These are phyloP conservation scores for Cylloceria caligata DNA, from an alignment of 2,888 invertebrate genomes.

Conservation along the genomic window DNA sequence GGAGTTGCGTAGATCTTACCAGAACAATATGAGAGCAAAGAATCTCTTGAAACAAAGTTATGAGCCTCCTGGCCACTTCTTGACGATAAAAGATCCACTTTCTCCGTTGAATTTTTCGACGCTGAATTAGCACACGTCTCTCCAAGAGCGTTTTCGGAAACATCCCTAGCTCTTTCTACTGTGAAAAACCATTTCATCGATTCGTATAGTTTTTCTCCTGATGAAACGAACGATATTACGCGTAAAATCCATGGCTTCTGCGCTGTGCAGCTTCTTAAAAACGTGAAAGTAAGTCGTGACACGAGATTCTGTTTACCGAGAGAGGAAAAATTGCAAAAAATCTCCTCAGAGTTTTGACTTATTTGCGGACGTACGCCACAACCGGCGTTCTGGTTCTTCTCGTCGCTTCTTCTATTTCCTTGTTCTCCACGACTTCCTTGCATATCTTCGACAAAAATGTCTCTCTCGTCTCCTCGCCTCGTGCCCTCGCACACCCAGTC, in stretches of 20 bases:
- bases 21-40: background rate
- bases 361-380: constrained; percentile 49
- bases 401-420: constrained; percentile 59
- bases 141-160: background rate
- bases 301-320: constrained; percentile 58
- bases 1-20: background rate
- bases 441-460: constrained; percentile 67
- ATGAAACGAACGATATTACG: background rate
- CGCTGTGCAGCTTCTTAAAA: constrained; percentile 14
- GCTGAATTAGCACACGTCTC: background rate
- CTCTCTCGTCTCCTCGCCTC: constrained; percentile 41
- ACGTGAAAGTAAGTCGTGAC: constrained; percentile 23
- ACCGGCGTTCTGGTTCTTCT: constrained; percentile 56
- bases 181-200: background rate
- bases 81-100: constrained; percentile 45
- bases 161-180: constrained; percentile 6
- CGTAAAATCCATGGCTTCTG: constrained; percentile 1
- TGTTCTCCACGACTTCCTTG: constrained; percentile 57
- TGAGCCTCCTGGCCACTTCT: constrained; percentile 42
- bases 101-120: constrained; percentile 52
- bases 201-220: background rate
- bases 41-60: constrained; percentile 53
- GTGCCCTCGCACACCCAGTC: constrained; percentile 42
- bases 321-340: constrained; percentile 25
- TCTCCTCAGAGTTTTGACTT: constrained; percentile 59